Base-by-base conservation (phyloP, 2,888 invertebrate species). In the Pterobdella sp. region DNA sequence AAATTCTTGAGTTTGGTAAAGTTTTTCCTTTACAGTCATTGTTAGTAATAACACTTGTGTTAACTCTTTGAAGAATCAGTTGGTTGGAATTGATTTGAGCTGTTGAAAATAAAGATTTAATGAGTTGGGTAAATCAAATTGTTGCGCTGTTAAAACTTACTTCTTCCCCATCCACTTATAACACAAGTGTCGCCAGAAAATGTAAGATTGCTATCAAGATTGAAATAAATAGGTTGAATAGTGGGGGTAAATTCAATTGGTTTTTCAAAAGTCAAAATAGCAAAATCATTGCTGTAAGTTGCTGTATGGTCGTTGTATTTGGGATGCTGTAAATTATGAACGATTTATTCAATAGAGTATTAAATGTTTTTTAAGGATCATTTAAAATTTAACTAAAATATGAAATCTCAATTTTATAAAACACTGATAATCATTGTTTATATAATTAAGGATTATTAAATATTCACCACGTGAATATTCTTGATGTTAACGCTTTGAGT, bases 111-210 rank as follows among this genome's bases (percentile, higher is more conserved):
- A 22, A 4, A 7, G 26, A 56, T 22, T 22, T 22, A n/a, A n/a
- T n/a, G n/a, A n/a, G n/a, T n/a, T n/a, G n/a, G n/a, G n/a, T n/a
- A n/a, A n/a, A n/a, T n/a, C n/a, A n/a, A n/a, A n/a, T n/a, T n/a
- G n/a, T n/a, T n/a, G n/a, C n/a, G n/a, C n/a, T n/a, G n/a, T n/a
- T n/a, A 56, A n/a, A 4, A 26, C 60, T 56, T 18, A 56, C 60
- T 56, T 56, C 60, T 56, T 56, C 60, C 60, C 60, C 60, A 56
- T 56, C 60, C 60, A 56, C 60, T 56, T 22, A 56, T 22, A 3
- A 18, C 14, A 22, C 60, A 56, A 26, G 4, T 4, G 3, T 18
- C 60, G 4, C n/a, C 10, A 56, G 60, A 22, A 26, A 56, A 56
- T 22, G 60, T 56, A 22, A 56, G 4, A 26, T 56, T n/a, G 18